phyloP scores from a whole-genome alignment of 2,113 vertebrate genomes.

The Acinonyx jubatus region DNA sequence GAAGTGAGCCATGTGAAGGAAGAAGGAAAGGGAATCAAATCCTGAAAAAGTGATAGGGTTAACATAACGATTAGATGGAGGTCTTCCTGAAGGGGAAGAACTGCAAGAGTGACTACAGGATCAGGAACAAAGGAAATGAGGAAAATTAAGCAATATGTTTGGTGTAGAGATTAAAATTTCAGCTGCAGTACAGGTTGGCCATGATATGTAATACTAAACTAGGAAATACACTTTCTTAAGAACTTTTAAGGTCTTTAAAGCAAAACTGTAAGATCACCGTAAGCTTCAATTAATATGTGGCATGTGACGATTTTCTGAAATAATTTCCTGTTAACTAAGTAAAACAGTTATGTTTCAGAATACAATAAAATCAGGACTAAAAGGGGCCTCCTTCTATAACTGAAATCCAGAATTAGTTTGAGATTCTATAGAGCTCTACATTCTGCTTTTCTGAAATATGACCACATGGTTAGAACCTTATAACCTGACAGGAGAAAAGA shows the following conservation, averaged over 20 bases:
- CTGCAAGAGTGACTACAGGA: neutral
- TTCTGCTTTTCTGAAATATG: conserved; percentile 24
- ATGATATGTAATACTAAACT: conserved; percentile 34
- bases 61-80: neutral
- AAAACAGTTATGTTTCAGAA: neutral
- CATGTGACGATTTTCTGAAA: conserved; percentile 16
- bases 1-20: neutral
- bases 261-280: neutral
- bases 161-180: neutral
- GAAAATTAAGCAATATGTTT: neutral
- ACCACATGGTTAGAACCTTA: conserved; percentile 5
- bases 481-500: neutral
- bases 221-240: neutral
- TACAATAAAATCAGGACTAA: conserved; percentile 19
- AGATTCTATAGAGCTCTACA: neutral
- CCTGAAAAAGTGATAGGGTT: neutral
- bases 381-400: neutral
- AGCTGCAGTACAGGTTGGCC: neutral
- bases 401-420: neutral
- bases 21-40: neutral
- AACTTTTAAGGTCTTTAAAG: conserved; percentile 9
- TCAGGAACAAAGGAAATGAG: neutral
- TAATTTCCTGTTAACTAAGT: neutral
- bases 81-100: neutral
- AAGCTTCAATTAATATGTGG: conserved; percentile 4